Conservation (phyloP, 2,888 invertebrate species). For the Trisateles emortualis region DNA sequence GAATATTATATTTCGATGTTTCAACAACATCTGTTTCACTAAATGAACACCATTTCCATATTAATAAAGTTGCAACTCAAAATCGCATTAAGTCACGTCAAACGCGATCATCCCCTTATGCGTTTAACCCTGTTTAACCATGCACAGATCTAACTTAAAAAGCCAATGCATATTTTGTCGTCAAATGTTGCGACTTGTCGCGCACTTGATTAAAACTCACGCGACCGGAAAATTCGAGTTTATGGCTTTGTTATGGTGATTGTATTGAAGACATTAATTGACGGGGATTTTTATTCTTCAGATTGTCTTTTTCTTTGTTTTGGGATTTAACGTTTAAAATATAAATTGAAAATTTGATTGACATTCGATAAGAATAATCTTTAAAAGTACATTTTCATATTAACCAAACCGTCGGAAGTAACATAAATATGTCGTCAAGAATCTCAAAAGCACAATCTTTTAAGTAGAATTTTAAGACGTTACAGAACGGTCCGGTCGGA, state of each 20-base stretch:
- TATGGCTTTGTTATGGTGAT: conserved; percentile 38
- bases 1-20: conserved; percentile 16
- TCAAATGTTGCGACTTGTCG: conserved; percentile 46
- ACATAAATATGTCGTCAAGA: conserved; percentile 53
- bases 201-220: conserved; percentile 49
- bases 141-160: conserved; percentile 47
- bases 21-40: conserved; percentile 37
- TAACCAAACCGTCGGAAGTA: conserved; percentile 47
- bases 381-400: conserved; percentile 44
- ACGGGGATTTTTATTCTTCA: conserved; percentile 3
- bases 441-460: conserved; percentile 58
- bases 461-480: conserved; percentile 57
- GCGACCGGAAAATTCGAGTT: conserved; percentile 47
- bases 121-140: conserved; percentile 58
- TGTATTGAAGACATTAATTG: conserved; percentile 22
- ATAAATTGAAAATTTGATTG: conserved; percentile 2
- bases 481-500: conserved; percentile 49
- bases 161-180: conserved; percentile 60
- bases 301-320: background rate
- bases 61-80: conserved; percentile 54
- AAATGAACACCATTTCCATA: conserved; percentile 46
- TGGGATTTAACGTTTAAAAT: background rate
- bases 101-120: conserved; percentile 40
- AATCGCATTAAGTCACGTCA: conserved; percentile 49
- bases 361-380: conserved; percentile 22